Evolutionary conservation across 2,888 invertebrate genomes (phyloP).

Genomic region (Dioctria rufipes): DNA sequence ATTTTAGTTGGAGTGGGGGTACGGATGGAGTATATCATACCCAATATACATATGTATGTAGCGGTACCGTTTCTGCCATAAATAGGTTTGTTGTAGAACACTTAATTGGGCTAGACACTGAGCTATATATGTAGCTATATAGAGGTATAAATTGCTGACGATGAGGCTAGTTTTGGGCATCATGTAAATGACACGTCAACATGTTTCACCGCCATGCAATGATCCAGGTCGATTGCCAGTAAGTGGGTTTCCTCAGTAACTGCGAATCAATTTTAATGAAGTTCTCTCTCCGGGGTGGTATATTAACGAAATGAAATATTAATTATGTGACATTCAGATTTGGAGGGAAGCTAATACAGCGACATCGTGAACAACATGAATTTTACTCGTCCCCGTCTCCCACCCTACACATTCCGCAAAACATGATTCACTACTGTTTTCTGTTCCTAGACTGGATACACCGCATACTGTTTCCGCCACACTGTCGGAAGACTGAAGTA

Average conservation of each 20-base stretch:
- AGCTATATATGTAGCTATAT: not conserved
- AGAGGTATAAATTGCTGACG: not conserved
- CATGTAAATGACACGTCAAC: conserved; percentile 2
- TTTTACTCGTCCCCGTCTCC: not conserved
- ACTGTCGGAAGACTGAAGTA: conserved; percentile 7
- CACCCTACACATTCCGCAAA: not conserved
- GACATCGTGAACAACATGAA: no score
- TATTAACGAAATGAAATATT: conserved; percentile 29
- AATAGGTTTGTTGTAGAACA: not conserved
- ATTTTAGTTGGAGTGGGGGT: not conserved
- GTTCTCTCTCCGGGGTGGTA: not conserved
- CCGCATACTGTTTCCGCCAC: not conserved
- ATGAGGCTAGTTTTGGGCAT: not conserved
- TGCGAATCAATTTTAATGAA: conserved; percentile 44
- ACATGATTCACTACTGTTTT: conserved; percentile 9
- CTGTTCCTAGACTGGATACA: conserved; percentile 16
- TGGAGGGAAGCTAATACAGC: conserved; percentile 18
- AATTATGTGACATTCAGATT: conserved; percentile 42
- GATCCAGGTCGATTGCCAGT: not conserved
- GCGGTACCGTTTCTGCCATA: not conserved
- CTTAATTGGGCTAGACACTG: not conserved
- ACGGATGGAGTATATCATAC: not conserved
- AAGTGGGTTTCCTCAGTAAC: conserved; percentile 5
- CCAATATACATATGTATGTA: no score
- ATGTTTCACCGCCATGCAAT: conserved; percentile 11